Base-by-base conservation (phyloP, 1,140 invertebrate genomes). In the Melanaphis sacchari region DNA sequence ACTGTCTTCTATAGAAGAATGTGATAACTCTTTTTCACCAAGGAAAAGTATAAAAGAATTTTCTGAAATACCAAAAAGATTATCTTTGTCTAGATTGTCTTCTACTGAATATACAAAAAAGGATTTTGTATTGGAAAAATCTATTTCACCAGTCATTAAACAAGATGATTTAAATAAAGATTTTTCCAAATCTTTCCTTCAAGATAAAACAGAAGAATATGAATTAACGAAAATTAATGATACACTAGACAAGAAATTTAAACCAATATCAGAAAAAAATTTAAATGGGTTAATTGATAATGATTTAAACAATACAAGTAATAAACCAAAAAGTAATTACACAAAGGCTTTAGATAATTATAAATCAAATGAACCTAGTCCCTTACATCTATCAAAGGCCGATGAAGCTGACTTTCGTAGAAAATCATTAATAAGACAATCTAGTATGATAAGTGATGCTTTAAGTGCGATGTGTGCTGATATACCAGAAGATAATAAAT, bases 361-460 rank as follows among this genome's bases (percentile, higher is more conserved):
- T 41, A 22, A 89, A 5, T 31, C 41, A 41, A 26, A 54, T 15
- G 22, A 38, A 89, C 18, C 8, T 52, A 52, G 21, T 52, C 31
- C 87, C 41, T 11, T 89, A 52, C 26, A 46, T 8, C 36, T 59
- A 26, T 41, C 26, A 41, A 66, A 90, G 9, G 3, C 1, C 7
- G 52, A 90, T n/a, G 52, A 90, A 11, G 54, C 52, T 0, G 89
- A 90, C 21, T 31, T 31, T 59, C 52, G 89, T 36, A 90, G 89
- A 66, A 90, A 66, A 90, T 90, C 89, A 66, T 90, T 90, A 66
- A 90, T 90, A 41, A 31, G 41, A 66, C 89, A 90, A n/a, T 90
- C 89, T 66, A 90, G 89, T 90, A 90, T 90, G 2, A 41, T 90
- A 90, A 90, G 89, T n/a, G 89, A 90, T 41, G 89, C 89, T 59